These are phyloP conservation scores for Choreutis nemorana DNA, from an alignment of 2,888 invertebrate genomes.

Conservation along the genomic window DNA sequence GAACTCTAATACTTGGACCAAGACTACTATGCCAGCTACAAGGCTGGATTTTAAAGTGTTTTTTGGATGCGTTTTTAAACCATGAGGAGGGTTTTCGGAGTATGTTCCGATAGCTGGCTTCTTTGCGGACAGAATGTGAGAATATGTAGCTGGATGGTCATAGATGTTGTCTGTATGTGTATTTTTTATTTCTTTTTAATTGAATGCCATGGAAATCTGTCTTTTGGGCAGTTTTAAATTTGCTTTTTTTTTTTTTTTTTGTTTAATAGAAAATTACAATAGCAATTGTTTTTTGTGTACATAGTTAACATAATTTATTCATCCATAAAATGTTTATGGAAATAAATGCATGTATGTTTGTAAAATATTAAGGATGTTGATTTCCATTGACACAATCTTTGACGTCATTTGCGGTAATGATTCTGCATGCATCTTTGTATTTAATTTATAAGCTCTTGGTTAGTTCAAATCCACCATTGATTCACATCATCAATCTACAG, in stretches of 20 bases:
- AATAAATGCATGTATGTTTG: no score
- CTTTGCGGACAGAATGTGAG: slow-evolving; percentile 65
- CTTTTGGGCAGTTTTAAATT: background rate
- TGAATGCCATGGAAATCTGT: background rate
- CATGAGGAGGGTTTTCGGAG: slow-evolving; percentile 65
- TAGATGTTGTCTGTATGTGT: slow-evolving; percentile 64
- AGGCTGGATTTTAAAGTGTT: slow-evolving; percentile 26
- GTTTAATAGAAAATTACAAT: background rate
- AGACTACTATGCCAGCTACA: no score
- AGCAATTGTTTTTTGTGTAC: background rate
- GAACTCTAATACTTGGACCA: no score
- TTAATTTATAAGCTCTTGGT: no score
- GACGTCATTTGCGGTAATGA: no score
- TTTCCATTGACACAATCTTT: no score
- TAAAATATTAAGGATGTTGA: no score
- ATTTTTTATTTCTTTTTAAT: slow-evolving; percentile 21
- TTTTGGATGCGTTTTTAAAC: slow-evolving; percentile 15
- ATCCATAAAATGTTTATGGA: background rate
- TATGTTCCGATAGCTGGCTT: slow-evolving; percentile 61
- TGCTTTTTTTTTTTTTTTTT: background rate
- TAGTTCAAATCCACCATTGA: no score
- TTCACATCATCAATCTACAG: no score
- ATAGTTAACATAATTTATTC: background rate
- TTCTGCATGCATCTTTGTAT: no score
- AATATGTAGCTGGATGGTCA: slow-evolving; percentile 36